Evolutionary conservation across 2,797 vertebrate species (phyloP), one percentile per base, ranked within the genome.

Genomic region (Sebastes oblongus): DNA sequence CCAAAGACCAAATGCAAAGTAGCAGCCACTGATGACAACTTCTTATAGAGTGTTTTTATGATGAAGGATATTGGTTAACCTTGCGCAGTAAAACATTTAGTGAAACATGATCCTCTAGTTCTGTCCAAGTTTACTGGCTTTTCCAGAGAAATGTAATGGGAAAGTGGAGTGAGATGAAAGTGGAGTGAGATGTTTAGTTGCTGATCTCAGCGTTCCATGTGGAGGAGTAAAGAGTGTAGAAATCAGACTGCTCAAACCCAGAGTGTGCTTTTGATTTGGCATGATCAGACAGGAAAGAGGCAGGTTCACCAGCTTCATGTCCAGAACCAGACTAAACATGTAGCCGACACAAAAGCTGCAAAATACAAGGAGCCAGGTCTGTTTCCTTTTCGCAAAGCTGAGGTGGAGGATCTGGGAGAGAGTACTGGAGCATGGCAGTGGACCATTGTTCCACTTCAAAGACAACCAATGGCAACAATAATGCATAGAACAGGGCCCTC

Each of bases 1-100:
- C 27, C 55, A 60, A 77, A 66, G 36, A 24, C 55, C 9, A 46
- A 30, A 77, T 65, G 30, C 27, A 79, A 78, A 84, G n/a, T 3
- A 69, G 36, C 10, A 61, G 22, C 7, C 18, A 75, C 72, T 30
- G 52, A 56, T 64, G 14, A 56, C 52, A 7, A 22, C 4, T 14
- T 22, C n/a, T 13, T 54, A 39, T n/a, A 3, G 39, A 22, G 30
- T 30, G 20, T 18, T 55, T 12, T 39, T 22, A 22, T 39, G 11
- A 22, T 39, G 11, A 50, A 50, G 29, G 20, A 14, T 3, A 4
- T 8, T 46, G 13, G 12, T 18, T 2, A 7, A 14, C 58, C 20
- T 12, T 50, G 14, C 4, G 14, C 22, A 58, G 25, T 62, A 29
- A 54, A 68, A 11, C 25, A n/a, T 42, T 24, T 27, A 10, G 11